Evolutionary conservation across 2,888 invertebrate species (phyloP).

Genomic region (Agrochola lota): DNA sequence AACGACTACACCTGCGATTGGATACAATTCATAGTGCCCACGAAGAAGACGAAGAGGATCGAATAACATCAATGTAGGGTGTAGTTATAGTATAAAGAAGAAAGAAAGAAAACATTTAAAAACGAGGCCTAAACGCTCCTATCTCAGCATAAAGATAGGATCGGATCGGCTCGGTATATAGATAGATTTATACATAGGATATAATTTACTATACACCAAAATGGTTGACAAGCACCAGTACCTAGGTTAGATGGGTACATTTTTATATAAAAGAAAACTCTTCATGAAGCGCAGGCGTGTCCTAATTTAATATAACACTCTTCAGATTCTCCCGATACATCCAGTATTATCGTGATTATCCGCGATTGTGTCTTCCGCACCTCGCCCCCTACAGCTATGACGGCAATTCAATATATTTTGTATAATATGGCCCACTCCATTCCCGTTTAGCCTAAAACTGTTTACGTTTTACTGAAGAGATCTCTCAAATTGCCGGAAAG

Average conservation of each 20-base stretch:
- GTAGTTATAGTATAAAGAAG: too few relatives aligned
- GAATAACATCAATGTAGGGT: too few relatives aligned
- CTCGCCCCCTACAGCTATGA: not conserved
- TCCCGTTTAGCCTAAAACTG: conserved; percentile 44
- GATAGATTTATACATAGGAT: too few relatives aligned
- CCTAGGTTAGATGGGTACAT: not conserved
- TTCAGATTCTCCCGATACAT: not conserved
- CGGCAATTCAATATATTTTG: conserved; percentile 43
- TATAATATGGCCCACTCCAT: conserved; percentile 17
- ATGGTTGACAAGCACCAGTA: not conserved
- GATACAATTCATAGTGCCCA: too few relatives aligned
- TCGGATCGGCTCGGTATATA: too few relatives aligned
- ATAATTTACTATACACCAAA: not conserved
- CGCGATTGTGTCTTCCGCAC: not conserved
- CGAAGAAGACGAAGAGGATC: too few relatives aligned
- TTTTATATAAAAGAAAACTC: not conserved
- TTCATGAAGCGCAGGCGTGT: not conserved
- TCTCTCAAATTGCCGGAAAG: conserved; percentile 48
- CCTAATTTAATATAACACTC: conserved; percentile 29
- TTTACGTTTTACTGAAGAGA: conserved; percentile 54
- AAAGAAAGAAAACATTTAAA: too few relatives aligned
- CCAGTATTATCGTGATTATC: conserved; percentile 33
- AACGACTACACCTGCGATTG: too few relatives aligned
- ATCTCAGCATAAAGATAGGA: too few relatives aligned
- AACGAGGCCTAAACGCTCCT: too few relatives aligned